Evolutionary conservation across 2,888 invertebrate genomes (phyloP).

Genomic region (Eumacrocentrus americanus): DNA sequence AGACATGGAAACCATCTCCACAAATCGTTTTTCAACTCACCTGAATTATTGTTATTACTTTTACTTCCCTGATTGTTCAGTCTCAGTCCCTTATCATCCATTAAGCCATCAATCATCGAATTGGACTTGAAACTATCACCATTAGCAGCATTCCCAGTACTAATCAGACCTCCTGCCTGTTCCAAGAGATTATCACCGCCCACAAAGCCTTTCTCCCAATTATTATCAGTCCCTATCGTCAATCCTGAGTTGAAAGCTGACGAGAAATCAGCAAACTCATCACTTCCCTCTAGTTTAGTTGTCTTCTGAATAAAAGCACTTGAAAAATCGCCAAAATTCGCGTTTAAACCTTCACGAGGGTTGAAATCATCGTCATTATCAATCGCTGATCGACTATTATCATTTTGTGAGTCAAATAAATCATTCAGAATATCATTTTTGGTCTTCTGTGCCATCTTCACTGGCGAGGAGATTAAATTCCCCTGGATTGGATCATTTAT

Average conservation of each 20-base stretch:
- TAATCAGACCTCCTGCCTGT: conserved; percentile 33
- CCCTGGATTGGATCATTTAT: conserved; percentile 6
- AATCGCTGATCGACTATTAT: conserved; percentile 39
- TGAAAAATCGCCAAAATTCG: conserved; percentile 81
- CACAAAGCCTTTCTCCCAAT: conserved; percentile 31
- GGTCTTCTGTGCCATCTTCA: conserved; percentile 44
- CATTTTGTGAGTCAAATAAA: conserved; percentile 54
- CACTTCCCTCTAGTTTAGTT: conserved; percentile 46
- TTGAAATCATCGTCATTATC: conserved; percentile 67
- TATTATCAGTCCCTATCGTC: conserved; percentile 44
- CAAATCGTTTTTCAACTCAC: conserved; percentile 37
- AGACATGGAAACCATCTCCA: conserved; percentile 14
- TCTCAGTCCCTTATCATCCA: conserved; percentile 16
- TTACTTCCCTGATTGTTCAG: conserved; percentile 43
- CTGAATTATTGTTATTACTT: conserved; percentile 53
- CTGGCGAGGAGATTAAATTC: conserved; percentile 42
- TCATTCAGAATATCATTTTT: conserved; percentile 54
- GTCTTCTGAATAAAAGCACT: conserved; percentile 68
- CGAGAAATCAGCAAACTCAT: conserved; percentile 83
- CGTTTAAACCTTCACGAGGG: conserved; percentile 62
- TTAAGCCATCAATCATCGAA: conserved; percentile 40
- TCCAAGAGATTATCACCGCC: conserved; percentile 43
- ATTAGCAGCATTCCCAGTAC: conserved; percentile 29
- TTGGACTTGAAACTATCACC: conserved; percentile 37
- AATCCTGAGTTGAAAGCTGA: conserved; percentile 68